Evolutionary conservation across 2,888 invertebrate species (phyloP), one percentile per base, ranked within the genome.

Genomic region (Baccha elongata): DNA sequence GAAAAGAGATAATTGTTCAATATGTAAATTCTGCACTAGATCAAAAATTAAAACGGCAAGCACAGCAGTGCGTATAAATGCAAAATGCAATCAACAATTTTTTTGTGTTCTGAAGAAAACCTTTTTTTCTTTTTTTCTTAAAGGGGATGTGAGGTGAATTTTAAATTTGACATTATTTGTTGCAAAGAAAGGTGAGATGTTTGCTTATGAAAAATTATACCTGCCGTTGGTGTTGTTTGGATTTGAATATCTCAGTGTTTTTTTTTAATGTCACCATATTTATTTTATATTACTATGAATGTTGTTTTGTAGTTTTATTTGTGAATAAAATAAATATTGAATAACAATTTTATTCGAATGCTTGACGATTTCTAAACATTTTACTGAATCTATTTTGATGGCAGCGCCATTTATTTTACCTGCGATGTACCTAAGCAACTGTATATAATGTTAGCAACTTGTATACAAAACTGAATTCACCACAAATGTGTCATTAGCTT

Each of bases 131-230:
- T 60, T 29, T 58, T 11, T 42, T 44, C 21, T 60, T 29, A n/a
- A 15, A 23, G 6, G 29, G 26, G n/a, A 40, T 29, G 29, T n/a
- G 44, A 44, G 60, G 60, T 42, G 44, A 60, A 8, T 60, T 2
- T 29, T 17, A 3, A 6, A 3, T 60, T 60, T 60, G 60, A 60
- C 60, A 60, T 15, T 42, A 19, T 29, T 29, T 55, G 55, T 29
- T 58, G 58, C 42, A 17, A 21, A 23, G 19, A 7, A 7, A 13
- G 58, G 58, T 42, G 26, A 37, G 35, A 23, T 11, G 13, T 13
- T 8, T 2, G 2, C 3, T 19, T n/a, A 2, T 1, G 13, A 10
- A 5, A 21, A 23, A 13, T 15, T 8, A 10, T 23, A 11, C n/a
- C n/a, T n/a, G 13, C 55, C 15, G 55, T 58, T 58, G 13, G 5